These are phyloP conservation scores for Sciurus niger DNA, from an alignment of 2,113 vertebrate genomes.

Conservation along the genomic window DNA sequence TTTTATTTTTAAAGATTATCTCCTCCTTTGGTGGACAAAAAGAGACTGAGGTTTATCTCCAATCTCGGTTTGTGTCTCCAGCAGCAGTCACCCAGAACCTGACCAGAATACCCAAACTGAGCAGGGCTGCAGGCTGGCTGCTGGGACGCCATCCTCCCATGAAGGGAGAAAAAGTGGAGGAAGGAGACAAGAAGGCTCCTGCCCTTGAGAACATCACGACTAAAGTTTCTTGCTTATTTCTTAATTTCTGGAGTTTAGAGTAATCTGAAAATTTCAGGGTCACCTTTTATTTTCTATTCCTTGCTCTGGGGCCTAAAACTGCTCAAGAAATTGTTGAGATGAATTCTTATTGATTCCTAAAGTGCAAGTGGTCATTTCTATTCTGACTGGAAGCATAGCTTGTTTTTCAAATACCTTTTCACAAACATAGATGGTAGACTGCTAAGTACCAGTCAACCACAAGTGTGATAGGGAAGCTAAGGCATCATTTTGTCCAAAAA, in stretches of 20 bases:
- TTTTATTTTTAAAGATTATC: neutral
- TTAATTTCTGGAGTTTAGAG: neutral
- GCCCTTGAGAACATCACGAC: neutral
- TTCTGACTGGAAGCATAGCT: neutral
- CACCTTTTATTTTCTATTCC: neutral
- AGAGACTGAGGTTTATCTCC: neutral
- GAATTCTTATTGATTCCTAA: neutral
- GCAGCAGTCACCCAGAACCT: neutral
- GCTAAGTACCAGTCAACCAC: neutral
- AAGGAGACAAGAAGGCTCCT: neutral
- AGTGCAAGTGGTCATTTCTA: neutral
- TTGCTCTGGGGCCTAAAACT: neutral
- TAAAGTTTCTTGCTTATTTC: neutral
- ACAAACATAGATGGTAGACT: neutral
- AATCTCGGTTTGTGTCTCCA: neutral
- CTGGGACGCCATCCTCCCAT: neutral
- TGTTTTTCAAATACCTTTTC: slow-evolving; percentile 18
- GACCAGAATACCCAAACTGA: neutral
- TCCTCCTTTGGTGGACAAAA: neutral
- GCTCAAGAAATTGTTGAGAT: neutral
- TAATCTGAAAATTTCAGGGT: neutral
- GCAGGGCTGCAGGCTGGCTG: too few relatives aligned
- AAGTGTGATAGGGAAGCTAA: neutral
- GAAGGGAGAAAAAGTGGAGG: neutral
- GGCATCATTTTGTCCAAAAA: slow-evolving; percentile 12